These are phyloP conservation scores for Drosophila prolongata DNA, from an alignment of 2,888 invertebrate genomes.

Conservation along the genomic window DNA sequence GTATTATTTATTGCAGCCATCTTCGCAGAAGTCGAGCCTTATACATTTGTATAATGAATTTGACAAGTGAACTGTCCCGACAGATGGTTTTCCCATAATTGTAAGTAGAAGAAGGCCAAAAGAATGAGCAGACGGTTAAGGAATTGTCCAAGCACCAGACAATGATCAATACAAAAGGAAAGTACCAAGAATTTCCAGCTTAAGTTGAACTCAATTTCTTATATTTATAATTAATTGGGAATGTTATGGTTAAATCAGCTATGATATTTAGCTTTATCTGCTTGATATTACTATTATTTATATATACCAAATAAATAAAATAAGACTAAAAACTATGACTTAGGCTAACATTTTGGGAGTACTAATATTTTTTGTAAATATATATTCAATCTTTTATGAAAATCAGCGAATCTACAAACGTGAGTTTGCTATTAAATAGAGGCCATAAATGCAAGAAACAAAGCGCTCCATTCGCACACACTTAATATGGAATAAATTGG, in stretches of 20 bases:
- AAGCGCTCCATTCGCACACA: background rate
- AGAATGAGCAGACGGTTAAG: background rate
- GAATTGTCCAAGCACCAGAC: background rate
- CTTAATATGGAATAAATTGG: constrained; percentile 7
- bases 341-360: background rate
- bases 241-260: too few species aligned
- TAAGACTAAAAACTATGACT: too few species aligned
- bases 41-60: constrained; percentile 72
- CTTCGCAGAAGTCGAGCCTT: constrained; percentile 22
- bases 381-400: too few species aligned
- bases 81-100: constrained; percentile 60
- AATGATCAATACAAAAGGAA: background rate
- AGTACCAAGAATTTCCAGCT: background rate
- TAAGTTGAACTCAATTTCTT: too few species aligned
- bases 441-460: background rate
- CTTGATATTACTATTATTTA: too few species aligned
- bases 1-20: constrained; percentile 69
- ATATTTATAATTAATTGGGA: too few species aligned
- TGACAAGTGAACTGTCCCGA: constrained; percentile 53
- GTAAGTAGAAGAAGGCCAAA: background rate
- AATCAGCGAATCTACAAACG: too few species aligned
- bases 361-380: too few species aligned
- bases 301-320: too few species aligned
- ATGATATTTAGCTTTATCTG: too few species aligned
- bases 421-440: background rate